Base-by-base conservation (phyloP, 2,113 vertebrate genomes). In the Leucoraja erinaceus region DNA sequence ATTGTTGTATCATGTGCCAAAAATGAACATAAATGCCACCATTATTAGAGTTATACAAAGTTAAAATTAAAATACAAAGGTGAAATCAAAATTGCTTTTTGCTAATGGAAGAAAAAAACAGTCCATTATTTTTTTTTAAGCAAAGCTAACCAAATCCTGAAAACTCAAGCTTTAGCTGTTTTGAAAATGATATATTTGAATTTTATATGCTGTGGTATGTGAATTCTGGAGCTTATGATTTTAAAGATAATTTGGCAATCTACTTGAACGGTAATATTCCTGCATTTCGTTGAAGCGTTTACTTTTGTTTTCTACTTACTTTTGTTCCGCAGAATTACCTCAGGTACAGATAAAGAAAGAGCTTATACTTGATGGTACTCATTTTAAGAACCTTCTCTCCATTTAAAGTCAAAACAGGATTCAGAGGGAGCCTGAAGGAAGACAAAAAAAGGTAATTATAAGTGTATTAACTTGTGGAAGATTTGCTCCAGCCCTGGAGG, bases 361-460 rank as follows among this genome's bases (percentile, higher is more conserved):
- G 33, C 10, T 91, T 68, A 72, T 38, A 47, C 38, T 91, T 91
- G 90, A 91, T 22, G 12, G 33, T 91, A 28, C 31, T 47, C 90
- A 72, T 72, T 91, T 91, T 91, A 91, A 91, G 54, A 91, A 91
- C 63, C 38, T 74, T 12, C 72, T 72, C 90, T 91, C 90, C 66
- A 91, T 47, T 91, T 91, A 91, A 54, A 86, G 70, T 93, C 93
- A 93, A 92, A 47, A 47, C 10, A 93, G 81, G 10, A 0, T 0
- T 18, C 5, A 28, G 18, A 20, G 74, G 47, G 5, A 38, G 28
- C 83, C 33, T 75, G 88, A 92, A 93, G 90, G 88, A 93, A 93
- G 92, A 59, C 56, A 31, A 72, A 72, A 66, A 61, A 94, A 93
- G 94, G 94, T 94, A 93, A 94, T 94, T 94, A 25, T 72, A 93